phyloP scores from a whole-genome alignment of 2,888 invertebrate species.

The Phlogophora meticulosa region DNA sequence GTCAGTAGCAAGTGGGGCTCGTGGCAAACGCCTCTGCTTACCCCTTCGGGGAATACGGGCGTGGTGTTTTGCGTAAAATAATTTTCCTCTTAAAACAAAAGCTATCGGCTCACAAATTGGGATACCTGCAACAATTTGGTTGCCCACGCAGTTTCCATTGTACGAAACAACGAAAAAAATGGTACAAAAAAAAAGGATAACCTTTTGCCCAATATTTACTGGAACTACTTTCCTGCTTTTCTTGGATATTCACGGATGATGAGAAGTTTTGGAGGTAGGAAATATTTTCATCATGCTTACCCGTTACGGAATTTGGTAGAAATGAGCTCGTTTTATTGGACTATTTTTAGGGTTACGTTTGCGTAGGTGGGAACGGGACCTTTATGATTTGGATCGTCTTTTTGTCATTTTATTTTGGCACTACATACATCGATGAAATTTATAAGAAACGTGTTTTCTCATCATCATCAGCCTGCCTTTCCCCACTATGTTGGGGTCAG shows the following conservation, averaged over 20 bases:
- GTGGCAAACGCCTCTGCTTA: no score
- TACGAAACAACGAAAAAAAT: conserved; percentile 23
- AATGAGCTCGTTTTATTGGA: not conserved
- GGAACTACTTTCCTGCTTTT: conserved; percentile 10
- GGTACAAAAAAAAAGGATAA: not conserved
- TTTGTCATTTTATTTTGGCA: no score
- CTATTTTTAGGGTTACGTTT: not conserved
- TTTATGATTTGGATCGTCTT: no score
- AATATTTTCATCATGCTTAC: conserved; percentile 28
- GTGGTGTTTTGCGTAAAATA: no score
- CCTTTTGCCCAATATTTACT: conserved; percentile 33
- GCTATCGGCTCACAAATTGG: conserved; percentile 1
- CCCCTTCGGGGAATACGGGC: no score
- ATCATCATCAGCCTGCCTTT: no score
- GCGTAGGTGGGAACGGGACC: not conserved
- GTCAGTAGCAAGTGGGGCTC: not conserved
- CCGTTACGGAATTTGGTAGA: conserved; percentile 21
- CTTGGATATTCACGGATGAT: conserved; percentile 37
- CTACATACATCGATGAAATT: no score
- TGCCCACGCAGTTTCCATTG: conserved; percentile 17
- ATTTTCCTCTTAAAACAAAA: not conserved
- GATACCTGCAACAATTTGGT: conserved; percentile 1
- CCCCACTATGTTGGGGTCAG: no score
- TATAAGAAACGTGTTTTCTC: no score
- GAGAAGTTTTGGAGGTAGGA: conserved; percentile 15